phyloP scores from a whole-genome alignment of 1,140 invertebrate genomes.

The Coenobita brevimanus region DNA sequence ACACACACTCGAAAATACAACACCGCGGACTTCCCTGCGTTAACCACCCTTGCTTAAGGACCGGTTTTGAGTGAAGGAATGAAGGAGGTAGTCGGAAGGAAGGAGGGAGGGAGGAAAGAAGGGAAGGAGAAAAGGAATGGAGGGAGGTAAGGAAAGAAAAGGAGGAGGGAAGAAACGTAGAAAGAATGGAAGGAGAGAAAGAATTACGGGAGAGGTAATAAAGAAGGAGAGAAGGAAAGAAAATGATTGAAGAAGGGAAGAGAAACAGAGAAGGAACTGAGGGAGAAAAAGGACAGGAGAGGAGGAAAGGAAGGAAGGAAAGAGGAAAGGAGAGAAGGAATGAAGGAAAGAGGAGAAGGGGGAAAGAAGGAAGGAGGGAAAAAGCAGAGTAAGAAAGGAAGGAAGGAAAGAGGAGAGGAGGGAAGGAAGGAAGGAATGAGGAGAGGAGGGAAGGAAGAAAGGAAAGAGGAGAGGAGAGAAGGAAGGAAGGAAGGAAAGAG shows the following conservation, averaged over 20 bases:
- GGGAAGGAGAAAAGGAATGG: background rate
- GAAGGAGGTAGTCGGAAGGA: background rate
- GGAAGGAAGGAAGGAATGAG: too few species aligned
- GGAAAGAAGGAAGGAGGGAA: background rate
- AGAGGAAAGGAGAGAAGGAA: slow-evolving; percentile 4
- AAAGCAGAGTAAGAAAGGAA: background rate
- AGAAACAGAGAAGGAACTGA: background rate
- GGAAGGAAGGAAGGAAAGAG: too few species aligned
- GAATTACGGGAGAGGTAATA: too few species aligned
- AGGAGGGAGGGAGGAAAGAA: background rate
- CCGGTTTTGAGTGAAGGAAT: background rate
- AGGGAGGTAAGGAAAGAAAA: too few species aligned
- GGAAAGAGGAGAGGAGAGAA: too few species aligned
- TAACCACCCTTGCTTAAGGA: too few species aligned
- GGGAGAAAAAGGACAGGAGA: background rate
- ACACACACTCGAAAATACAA: too few species aligned
- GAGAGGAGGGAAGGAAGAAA: too few species aligned
- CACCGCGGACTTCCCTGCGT: too few species aligned
- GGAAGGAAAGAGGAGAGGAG: background rate
- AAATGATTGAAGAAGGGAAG: background rate
- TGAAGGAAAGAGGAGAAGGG: background rate
- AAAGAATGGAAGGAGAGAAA: too few species aligned
- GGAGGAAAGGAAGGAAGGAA: background rate
- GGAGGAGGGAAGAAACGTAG: too few species aligned
- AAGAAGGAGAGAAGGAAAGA: too few species aligned